These are phyloP conservation scores for Hydropotes inermis DNA, from an alignment of 2,113 vertebrate species.

Conservation along the genomic window DNA sequence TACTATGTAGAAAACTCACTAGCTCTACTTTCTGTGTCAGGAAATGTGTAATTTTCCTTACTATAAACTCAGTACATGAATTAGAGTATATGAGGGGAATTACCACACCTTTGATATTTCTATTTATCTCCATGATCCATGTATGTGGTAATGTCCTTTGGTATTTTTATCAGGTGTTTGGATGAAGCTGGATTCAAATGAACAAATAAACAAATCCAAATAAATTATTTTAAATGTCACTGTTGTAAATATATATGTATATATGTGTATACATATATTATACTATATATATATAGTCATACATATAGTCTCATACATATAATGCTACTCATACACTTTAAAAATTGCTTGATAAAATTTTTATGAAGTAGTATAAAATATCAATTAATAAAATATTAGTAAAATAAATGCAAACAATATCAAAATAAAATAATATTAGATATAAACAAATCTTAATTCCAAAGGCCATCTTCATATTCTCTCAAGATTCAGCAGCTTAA, in stretches of 20 bases:
- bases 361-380: neutral
- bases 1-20: neutral
- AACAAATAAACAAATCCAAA: neutral
- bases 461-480: neutral
- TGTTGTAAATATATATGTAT: neutral
- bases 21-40: neutral
- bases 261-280: neutral
- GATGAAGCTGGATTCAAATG: neutral
- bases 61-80: neutral
- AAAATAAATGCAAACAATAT: neutral
- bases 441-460: slow-evolving; percentile 11
- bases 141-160: neutral
- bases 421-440: neutral
- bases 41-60: neutral
- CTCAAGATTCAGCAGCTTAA: neutral
- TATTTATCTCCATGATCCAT: neutral
- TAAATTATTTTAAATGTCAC: neutral
- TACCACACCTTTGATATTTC: neutral
- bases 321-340: neutral
- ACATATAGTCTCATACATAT: neutral
- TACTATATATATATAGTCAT: neutral
- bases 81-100: neutral
- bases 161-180: neutral
- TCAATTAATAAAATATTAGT: slow-evolving; percentile 9
- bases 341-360: neutral